phyloP scores from a whole-genome alignment of 1,140 invertebrate genomes.

The Drosophila littoralis region DNA sequence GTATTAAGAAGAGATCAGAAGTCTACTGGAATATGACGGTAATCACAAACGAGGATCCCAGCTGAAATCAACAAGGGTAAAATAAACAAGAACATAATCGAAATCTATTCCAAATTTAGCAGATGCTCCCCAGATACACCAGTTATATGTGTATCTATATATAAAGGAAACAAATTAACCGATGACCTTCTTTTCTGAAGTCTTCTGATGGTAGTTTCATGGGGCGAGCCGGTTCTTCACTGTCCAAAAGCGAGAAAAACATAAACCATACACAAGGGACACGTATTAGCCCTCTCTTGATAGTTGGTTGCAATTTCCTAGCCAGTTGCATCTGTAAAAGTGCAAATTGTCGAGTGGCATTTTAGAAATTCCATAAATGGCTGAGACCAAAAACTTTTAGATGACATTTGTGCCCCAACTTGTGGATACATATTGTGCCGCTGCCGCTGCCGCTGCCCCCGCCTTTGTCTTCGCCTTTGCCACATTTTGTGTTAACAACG shows the following conservation, averaged over 20 bases:
- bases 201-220: too few relatives aligned
- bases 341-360: slow-evolving; percentile 54
- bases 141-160: too few relatives aligned
- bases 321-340: slow-evolving; percentile 31
- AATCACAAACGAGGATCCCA: too few relatives aligned
- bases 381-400: slow-evolving; percentile 67
- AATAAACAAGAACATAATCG: too few relatives aligned
- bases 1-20: too few relatives aligned
- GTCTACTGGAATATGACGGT: too few relatives aligned
- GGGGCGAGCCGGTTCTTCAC: too few relatives aligned
- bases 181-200: too few relatives aligned
- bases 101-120: too few relatives aligned
- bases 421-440: slow-evolving; percentile 21
- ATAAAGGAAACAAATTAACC: too few relatives aligned
- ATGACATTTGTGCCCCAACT: slow-evolving; percentile 45
- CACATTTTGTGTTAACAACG: slow-evolving; percentile 67
- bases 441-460: slow-evolving; percentile 2
- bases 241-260: background rate
- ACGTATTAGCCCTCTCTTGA: background rate
- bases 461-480: slow-evolving; percentile 34
- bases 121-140: too few relatives aligned
- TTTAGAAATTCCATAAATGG: slow-evolving; percentile 74
- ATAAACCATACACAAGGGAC: slow-evolving; percentile 4
- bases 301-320: slow-evolving; percentile 13
- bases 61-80: too few relatives aligned